Evolutionary conservation across 1,140 invertebrate genomes (phyloP).

Genomic region (Drosophila ananassae): DNA sequence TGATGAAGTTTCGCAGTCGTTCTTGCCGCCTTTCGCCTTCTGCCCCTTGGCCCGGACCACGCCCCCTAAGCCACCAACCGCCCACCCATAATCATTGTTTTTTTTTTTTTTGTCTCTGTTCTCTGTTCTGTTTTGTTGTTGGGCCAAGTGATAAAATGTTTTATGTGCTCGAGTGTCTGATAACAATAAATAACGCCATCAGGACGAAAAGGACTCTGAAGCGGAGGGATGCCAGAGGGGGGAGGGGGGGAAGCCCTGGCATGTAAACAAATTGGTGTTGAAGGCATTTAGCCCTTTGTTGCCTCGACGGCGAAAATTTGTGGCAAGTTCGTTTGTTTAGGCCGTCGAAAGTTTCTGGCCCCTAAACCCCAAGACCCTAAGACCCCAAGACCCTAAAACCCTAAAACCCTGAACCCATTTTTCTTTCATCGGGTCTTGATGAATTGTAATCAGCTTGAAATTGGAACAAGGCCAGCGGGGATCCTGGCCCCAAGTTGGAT

Average conservation of each 20-base stretch:
- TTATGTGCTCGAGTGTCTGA: slow-evolving; percentile 80
- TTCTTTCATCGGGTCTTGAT: slow-evolving; percentile 39
- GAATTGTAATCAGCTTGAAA: slow-evolving; percentile 77
- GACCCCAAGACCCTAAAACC: too few relatives aligned
- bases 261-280: slow-evolving; percentile 81
- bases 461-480: slow-evolving; percentile 40
- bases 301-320: slow-evolving; percentile 31
- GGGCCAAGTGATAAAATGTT: slow-evolving; percentile 80
- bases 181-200: slow-evolving; percentile 82
- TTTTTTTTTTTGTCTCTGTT: neutral
- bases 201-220: slow-evolving; percentile 49
- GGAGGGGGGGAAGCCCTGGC: slow-evolving; percentile 32
- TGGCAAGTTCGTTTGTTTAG: slow-evolving; percentile 67
- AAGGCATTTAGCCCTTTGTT: slow-evolving; percentile 62
- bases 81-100: slow-evolving; percentile 57
- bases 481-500: neutral
- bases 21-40: slow-evolving; percentile 2
- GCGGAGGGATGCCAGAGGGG: neutral
- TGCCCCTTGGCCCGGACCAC: slow-evolving; percentile 2
- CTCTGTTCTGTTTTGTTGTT: slow-evolving; percentile 36
- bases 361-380: neutral
- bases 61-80: neutral
- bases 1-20: slow-evolving; percentile 62
- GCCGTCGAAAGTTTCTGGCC: slow-evolving; percentile 16
- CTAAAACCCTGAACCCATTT: neutral